These are phyloP conservation scores for Acleris literana DNA, from an alignment of 2,888 invertebrate genomes.

Conservation along the genomic window DNA sequence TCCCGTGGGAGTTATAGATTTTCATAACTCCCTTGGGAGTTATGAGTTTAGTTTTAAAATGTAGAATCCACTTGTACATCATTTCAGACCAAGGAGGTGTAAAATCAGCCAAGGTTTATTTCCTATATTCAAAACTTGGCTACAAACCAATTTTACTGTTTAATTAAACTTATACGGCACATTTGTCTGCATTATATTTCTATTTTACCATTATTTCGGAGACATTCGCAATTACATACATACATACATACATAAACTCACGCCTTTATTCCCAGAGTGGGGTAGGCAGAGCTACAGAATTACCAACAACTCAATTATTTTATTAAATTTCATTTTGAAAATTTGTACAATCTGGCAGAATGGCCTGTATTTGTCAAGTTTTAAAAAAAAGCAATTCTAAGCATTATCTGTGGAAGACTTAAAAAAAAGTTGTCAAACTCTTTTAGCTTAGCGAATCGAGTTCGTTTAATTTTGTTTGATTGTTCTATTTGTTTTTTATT, in stretches of 20 bases:
- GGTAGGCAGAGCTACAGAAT: no score
- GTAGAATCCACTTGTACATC: background rate
- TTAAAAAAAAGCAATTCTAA: background rate
- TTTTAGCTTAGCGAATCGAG: background rate
- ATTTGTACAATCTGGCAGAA: background rate
- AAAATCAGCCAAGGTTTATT: constrained; percentile 5
- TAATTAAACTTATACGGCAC: background rate
- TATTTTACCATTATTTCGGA: background rate
- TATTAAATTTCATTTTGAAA: background rate
- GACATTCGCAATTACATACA: background rate
- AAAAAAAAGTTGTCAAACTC: background rate
- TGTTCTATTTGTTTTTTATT: background rate
- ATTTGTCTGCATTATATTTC: background rate
- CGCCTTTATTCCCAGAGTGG: no score
- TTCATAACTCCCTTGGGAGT: constrained; percentile 2
- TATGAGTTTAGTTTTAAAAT: constrained; percentile 5
- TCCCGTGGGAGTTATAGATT: constrained; percentile 2
- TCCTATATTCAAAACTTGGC: constrained; percentile 4
- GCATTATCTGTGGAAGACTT: background rate
- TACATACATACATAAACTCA: no score
- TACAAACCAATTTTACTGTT: background rate
- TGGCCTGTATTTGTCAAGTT: background rate
- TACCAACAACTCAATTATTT: background rate
- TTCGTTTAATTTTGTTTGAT: background rate
- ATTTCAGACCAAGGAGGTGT: background rate